Percentiles rank a stretch among this genome's conserved stretches.
Conservation (phyloP, 2,888 invertebrate genomes). For the Drosophila ezoana region DNA sequence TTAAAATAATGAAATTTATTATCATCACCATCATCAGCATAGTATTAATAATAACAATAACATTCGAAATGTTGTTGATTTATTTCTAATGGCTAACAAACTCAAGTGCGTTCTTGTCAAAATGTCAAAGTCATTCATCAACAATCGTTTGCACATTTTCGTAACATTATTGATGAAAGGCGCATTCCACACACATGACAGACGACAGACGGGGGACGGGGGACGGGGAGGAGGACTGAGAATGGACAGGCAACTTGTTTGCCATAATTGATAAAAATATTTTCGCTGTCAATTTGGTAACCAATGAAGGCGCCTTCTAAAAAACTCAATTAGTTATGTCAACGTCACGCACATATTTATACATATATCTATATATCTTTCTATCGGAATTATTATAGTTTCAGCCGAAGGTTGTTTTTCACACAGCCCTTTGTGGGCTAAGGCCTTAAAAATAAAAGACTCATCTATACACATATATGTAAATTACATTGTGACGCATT, state of each 20-base stretch:
- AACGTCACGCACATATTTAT: slow-evolving; percentile 8
- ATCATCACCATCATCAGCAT: too few relatives aligned
- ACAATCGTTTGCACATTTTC: slow-evolving; percentile 6
- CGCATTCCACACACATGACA: slow-evolving; percentile 35
- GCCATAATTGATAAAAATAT: slow-evolving; percentile 67
- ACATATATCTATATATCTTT: background rate
- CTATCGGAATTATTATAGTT: background rate
- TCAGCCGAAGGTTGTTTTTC: slow-evolving; percentile 35
- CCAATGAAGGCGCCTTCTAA: slow-evolving; percentile 32
- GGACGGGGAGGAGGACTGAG: slow-evolving; percentile 2
- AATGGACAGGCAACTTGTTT: slow-evolving; percentile 23
- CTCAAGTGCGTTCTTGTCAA: slow-evolving; percentile 11
- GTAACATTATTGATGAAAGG: slow-evolving; percentile 49
- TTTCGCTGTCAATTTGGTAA: slow-evolving; percentile 59
- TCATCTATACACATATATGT: background rate
- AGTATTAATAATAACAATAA: background rate
- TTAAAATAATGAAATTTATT: too few relatives aligned
- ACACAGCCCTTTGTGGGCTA: slow-evolving; percentile 12
- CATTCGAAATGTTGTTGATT: background rate
- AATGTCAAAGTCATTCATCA: slow-evolving; percentile 47
- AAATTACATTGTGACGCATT: slow-evolving; percentile 7
- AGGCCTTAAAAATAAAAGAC: background rate
- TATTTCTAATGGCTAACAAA: too few relatives aligned
- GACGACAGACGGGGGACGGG: slow-evolving; percentile 14
- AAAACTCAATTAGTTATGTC: slow-evolving; percentile 46